These are phyloP conservation scores for Syrmaticus mikado DNA, from an alignment of 2,113 vertebrate genomes.

Conservation along the genomic window DNA sequence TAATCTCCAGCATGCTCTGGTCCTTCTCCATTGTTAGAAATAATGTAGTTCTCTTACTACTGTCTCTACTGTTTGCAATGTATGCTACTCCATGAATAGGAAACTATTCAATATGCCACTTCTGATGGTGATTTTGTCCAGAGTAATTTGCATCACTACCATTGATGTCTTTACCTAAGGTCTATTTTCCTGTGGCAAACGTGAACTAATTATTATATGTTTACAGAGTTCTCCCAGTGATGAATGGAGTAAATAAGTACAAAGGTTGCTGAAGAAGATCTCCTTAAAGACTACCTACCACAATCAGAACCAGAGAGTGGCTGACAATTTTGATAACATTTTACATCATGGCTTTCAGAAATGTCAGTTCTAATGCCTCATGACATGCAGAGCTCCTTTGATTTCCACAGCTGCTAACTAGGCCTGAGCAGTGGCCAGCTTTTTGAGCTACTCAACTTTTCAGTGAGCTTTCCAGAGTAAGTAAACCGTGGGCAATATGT, in stretches of 20 bases:
- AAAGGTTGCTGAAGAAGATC: not conserved
- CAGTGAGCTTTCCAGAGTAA: not conserved
- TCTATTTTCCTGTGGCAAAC: not conserved
- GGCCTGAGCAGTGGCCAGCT: not conserved
- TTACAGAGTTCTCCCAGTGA: not conserved
- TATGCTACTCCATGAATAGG: not conserved
- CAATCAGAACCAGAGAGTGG: not conserved
- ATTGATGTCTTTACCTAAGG: not conserved
- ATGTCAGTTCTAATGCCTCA: not conserved
- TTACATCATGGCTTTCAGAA: fast-evolving
- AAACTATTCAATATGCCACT: not conserved
- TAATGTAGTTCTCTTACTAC: not conserved
- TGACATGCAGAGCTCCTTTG: not conserved
- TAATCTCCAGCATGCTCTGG: not conserved
- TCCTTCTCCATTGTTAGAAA: not conserved
- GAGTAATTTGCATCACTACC: not conserved
- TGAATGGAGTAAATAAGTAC: not conserved
- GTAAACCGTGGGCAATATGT: not conserved
- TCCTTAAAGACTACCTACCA: not conserved
- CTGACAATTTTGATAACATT: not conserved
- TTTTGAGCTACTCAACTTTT: not conserved
- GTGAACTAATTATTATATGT: not conserved
- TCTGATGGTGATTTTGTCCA: not conserved
- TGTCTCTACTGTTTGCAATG: not conserved
- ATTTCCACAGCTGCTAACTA: not conserved